These are phyloP conservation scores for Drosophila paramelanica DNA, from an alignment of 2,888 invertebrate genomes.

Conservation along the genomic window DNA sequence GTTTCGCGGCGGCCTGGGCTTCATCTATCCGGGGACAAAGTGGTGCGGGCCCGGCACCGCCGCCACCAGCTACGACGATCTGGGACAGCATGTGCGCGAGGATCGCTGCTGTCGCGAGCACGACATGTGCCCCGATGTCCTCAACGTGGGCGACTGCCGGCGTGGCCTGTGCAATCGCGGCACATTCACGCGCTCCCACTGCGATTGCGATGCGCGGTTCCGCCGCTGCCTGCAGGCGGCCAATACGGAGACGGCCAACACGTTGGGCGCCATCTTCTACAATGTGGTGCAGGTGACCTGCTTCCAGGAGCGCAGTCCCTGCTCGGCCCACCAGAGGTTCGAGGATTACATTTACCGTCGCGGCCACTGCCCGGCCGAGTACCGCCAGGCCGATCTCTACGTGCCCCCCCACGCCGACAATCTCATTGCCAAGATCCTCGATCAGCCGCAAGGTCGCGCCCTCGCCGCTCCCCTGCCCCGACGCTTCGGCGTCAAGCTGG, in stretches of 20 bases:
- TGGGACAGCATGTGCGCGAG: constrained; percentile 88
- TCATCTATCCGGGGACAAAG: constrained; percentile 89
- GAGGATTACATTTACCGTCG: constrained; percentile 75
- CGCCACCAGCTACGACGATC: constrained; percentile 88
- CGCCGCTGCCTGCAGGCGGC: constrained; percentile 89
- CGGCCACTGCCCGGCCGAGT: constrained; percentile 76
- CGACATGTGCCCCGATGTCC: constrained; percentile 88
- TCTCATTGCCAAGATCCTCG: constrained; percentile 78
- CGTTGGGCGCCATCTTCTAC: constrained; percentile 90
- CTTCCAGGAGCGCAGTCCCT: constrained; percentile 88
- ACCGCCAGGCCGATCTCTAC: constrained; percentile 82
- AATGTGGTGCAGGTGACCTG: constrained; percentile 91
- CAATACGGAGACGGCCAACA: constrained; percentile 89
- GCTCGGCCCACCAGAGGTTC: constrained; percentile 88
- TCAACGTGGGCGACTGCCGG: constrained; percentile 87
- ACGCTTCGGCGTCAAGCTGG: constrained; percentile 82
- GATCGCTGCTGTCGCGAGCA: constrained; percentile 91
- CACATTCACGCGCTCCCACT: constrained; percentile 89
- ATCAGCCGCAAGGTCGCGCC: constrained; percentile 68
- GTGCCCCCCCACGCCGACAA: constrained; percentile 81
- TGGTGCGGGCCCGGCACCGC: constrained; percentile 91
- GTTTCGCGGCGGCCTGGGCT: constrained; percentile 85
- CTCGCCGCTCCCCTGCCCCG: constrained; percentile 66
- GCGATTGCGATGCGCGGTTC: constrained; percentile 90
- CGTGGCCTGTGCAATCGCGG: constrained; percentile 89